Evolutionary conservation across 2,888 invertebrate genomes (phyloP), one percentile per base, ranked within the genome.

Genomic region (Aspidiotus rigidus): DNA sequence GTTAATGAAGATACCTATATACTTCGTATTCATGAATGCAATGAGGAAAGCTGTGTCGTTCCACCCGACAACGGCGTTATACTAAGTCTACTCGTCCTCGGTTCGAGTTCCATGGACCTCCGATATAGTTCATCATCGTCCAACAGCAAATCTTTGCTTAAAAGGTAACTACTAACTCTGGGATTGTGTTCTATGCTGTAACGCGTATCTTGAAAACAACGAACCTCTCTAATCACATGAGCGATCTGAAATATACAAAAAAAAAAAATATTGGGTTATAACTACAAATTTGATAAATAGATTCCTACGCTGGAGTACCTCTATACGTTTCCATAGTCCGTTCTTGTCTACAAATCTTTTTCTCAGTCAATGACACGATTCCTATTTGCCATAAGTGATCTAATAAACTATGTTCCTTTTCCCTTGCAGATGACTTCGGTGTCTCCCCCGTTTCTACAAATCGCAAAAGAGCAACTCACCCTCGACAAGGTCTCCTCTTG

Each of bases 191-290:
- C 91, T 73, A 94, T 93, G 80, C 91, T 92, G 78, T 94, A 94
- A 0, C 91, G 88, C 1, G 91, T 92, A 78, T 93, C 91, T 77
- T 94, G 94, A 77, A 90, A 93, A 76, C 91, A 89, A 15, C 91
- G 84, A 73, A 94, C 92, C 80, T 94, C 93, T 66, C 93, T 83
- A 73, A 94, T 93, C 7, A 93, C 92, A 76, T 94, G 93, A 7
- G 93, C 93, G 76, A 93, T 89, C 92, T 93, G 80, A 16, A 80
- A 83, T 76, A 5, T 5, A 9, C 56, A 55, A 9, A 55, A 53
- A 13, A n/a, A 11, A 49, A 49, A 49, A 49, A 10, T 9, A 11
- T 10, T 11, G 49, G 11, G 49, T 11, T n/a, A n/a, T n/a, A n/a
- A n/a, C n/a, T n/a, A n/a, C n/a, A n/a, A n/a, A n/a, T n/a, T n/a